Evolutionary conservation across 2,888 invertebrate species (phyloP).

Genomic region (Eledona agricola): DNA sequence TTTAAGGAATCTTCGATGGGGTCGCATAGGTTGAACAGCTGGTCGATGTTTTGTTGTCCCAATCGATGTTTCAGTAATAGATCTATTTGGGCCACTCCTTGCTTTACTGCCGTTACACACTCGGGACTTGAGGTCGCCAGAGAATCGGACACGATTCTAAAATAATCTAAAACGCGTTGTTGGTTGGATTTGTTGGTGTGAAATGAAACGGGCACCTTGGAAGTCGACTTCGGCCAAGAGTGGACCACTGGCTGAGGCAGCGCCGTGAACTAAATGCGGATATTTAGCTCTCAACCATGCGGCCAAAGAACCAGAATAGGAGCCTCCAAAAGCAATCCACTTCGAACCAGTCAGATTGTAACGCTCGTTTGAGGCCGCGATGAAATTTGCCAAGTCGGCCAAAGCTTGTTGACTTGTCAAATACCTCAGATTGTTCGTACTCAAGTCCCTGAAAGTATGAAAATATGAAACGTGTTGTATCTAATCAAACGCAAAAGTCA

Average conservation of each 20-base stretch:
- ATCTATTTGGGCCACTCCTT: slow-evolving; percentile 73
- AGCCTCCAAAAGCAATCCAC: slow-evolving; percentile 96
- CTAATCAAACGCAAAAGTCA: no score
- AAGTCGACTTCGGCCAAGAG: slow-evolving; percentile 87
- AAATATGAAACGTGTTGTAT: no score
- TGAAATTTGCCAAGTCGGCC: slow-evolving; percentile 88
- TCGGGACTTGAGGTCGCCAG: slow-evolving; percentile 72
- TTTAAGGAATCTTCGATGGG: slow-evolving; percentile 71
- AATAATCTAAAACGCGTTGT: slow-evolving; percentile 65
- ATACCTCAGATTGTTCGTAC: slow-evolving; percentile 80
- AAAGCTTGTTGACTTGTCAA: slow-evolving; percentile 83
- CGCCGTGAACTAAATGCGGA: slow-evolving; percentile 85
- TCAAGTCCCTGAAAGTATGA: slow-evolving; percentile 86
- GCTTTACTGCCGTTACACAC: slow-evolving; percentile 73
- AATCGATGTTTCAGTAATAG: slow-evolving; percentile 69
- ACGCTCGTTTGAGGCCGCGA: slow-evolving; percentile 73
- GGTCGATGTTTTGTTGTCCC: slow-evolving; percentile 72
- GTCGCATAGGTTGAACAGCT: slow-evolving; percentile 81
- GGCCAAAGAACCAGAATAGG: slow-evolving; percentile 91
- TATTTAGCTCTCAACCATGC: slow-evolving; percentile 92
- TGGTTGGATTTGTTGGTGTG: no score
- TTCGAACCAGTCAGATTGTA: slow-evolving; percentile 72
- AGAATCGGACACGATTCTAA: slow-evolving; percentile 80
- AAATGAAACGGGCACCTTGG: no score
- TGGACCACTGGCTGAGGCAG: slow-evolving; percentile 91